These are phyloP conservation scores for Amphiprion percula DNA, from an alignment of 2,113 vertebrate species.

Conservation along the genomic window DNA sequence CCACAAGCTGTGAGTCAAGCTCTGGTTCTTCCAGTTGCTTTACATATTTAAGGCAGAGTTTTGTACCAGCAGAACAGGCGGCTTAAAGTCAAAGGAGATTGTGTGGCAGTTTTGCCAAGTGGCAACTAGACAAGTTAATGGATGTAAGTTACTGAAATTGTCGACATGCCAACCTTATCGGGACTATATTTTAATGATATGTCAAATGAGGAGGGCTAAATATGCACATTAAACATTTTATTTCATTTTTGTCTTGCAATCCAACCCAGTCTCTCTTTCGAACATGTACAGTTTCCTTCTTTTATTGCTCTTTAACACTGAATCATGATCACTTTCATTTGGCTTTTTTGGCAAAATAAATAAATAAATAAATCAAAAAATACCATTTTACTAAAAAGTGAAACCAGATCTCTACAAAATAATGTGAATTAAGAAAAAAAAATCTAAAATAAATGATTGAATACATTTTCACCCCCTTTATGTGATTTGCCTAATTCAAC, in stretches of 20 bases:
- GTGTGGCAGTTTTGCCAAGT: conserved; percentile 56
- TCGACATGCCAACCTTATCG: background rate
- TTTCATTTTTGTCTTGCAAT: background rate
- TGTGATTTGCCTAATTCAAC: too few species aligned
- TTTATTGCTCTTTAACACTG: too few species aligned
- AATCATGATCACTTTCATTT: too few species aligned
- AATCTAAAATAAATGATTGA: too few species aligned
- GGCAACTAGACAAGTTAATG: conserved; percentile 30
- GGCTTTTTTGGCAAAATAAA: too few species aligned
- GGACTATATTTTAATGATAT: conserved; percentile 13
- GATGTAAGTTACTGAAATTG: conserved; percentile 42
- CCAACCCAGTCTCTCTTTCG: background rate
- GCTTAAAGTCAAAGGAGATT: conserved; percentile 74
- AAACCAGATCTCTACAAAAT: too few species aligned
- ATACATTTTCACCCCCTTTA: too few species aligned
- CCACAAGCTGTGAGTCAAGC: conserved; percentile 78
- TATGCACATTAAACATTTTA: background rate
- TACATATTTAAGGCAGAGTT: conserved; percentile 78
- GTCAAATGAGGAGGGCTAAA: background rate
- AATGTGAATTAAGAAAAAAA: too few species aligned
- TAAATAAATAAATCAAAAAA: too few species aligned
- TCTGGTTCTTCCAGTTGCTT: conserved; percentile 75
- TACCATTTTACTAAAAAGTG: too few species aligned
- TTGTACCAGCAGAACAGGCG: conserved; percentile 61
- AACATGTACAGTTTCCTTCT: background rate